phyloP scores from a whole-genome alignment of 2,113 vertebrate species.

The Mirza zaza region DNA sequence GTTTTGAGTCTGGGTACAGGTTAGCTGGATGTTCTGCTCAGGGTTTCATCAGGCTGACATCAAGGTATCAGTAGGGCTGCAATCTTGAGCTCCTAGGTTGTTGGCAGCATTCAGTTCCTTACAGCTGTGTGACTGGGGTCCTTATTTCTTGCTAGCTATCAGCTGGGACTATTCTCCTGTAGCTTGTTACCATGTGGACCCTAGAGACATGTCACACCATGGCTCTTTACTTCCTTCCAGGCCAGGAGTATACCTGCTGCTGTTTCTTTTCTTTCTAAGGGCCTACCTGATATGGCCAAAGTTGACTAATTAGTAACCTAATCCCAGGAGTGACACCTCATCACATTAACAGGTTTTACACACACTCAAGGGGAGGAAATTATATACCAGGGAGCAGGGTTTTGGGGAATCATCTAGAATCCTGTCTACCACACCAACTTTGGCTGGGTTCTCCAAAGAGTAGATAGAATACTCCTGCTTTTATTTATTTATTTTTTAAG shows the following conservation, averaged over 20 bases:
- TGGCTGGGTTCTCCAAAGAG: background rate
- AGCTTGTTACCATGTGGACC: background rate
- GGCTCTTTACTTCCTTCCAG: background rate
- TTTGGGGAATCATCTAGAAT: background rate
- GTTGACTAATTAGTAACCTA: background rate
- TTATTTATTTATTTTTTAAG: background rate
- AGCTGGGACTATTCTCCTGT: background rate
- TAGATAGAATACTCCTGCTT: background rate
- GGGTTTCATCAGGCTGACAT: background rate
- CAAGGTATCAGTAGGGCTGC: background rate
- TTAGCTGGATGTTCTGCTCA: background rate
- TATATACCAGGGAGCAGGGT: background rate
- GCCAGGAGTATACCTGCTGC: background rate
- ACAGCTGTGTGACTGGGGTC: background rate
- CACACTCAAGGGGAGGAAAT: background rate
- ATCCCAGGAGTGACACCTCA: fast-evolving
- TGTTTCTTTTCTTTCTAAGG: background rate
- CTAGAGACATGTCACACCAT: background rate
- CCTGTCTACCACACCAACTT: background rate
- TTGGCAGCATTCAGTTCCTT: background rate
- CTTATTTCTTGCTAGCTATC: background rate
- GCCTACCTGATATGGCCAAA: background rate
- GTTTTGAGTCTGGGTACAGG: background rate
- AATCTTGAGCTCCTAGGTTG: background rate
- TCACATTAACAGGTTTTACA: background rate